A percentile compares a stretch with the other conserved stretches of the same genome.
Conservation (phyloP, 2,797 vertebrate species). For the Hydrophis major region DNA sequence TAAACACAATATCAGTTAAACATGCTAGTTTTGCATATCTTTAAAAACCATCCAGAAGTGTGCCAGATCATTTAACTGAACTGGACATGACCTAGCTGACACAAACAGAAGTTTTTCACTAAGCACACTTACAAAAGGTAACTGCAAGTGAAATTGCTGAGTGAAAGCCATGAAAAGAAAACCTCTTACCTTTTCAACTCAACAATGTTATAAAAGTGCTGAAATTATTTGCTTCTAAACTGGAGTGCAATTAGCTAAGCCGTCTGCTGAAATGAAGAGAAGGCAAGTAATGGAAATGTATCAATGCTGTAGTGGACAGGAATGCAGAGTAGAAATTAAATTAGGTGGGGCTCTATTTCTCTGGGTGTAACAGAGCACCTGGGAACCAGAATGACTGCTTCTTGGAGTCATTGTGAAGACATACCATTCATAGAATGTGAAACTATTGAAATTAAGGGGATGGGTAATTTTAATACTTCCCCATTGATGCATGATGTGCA, state of each 20-base stretch:
- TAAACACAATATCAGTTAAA: neutral
- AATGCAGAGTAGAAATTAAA: constrained; percentile 36
- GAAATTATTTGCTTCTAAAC: constrained; percentile 21
- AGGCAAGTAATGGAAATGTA: constrained; percentile 19
- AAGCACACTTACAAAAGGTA: neutral
- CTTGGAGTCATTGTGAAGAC: constrained; percentile 27
- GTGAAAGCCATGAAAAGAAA: constrained; percentile 4
- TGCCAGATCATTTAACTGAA: neutral
- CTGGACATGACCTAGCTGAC: neutral
- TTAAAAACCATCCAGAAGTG: neutral
- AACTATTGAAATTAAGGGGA: constrained; percentile 21
- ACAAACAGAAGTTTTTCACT: neutral
- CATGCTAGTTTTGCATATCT: neutral
- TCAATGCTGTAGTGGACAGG: neutral
- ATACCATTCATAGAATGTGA: constrained; percentile 45
- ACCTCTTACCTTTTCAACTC: constrained; percentile 61
- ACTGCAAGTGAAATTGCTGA: neutral
- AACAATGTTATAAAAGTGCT: constrained; percentile 17
- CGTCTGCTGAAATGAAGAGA: neutral
- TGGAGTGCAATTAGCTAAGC: neutral
- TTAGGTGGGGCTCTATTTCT: constrained; percentile 60
- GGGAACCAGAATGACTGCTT: constrained; percentile 63
- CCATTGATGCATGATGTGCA: neutral
- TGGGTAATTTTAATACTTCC: constrained; percentile 9
- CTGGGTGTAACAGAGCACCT: constrained; percentile 43